Base-by-base conservation (phyloP, 1,140 invertebrate species). In the Penaeus chinensis region DNA sequence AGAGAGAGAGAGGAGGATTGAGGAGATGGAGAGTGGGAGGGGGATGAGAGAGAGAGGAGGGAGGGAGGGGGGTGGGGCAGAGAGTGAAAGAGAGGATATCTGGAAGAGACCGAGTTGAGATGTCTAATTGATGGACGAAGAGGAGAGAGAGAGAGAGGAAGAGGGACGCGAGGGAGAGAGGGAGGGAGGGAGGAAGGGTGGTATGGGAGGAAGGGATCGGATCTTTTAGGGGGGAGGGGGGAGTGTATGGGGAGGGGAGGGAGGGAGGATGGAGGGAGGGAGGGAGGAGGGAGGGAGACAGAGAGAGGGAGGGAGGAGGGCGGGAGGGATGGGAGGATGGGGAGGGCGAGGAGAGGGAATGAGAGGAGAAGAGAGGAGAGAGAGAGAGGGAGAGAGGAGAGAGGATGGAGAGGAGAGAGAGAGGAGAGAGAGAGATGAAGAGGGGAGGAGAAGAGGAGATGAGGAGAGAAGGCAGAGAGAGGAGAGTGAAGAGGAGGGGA, bases 241-340 rank as follows among this genome's bases (percentile, higher is more conserved):
- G 47, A 4, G 0, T 20, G 47, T 20, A 32, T 7, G 47, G 5
- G 47, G 5, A 4, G 4, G 7, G 5, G 11, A 4, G 47, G 47
- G 4, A 0, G 47, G 47, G 47, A 5, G 47, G 11, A 10, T 0
- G 11, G 47, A 13, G 11, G 4, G 47, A 47, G 47, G 4, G 47
- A 47, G 47, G 4, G 47, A 13, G 47, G 5, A 4, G 4, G 47
- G 4, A 4, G 4, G 47, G 4, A 4, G 4, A 10, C 47, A 42
- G 47, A 47, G 47, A 47, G 47, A 32, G 32, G 2, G 32, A 32
- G 32, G 2, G 32, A 32, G 32, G 2, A 2, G 2, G 32, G 2
- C 1, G 2, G 32, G 2, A 2, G 2, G 32, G 2, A 2, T 1
- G 32, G 2, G 32, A 32, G 32, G 2, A 2, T 1, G 32, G 2